Evolutionary conservation across 2,797 vertebrate genomes (phyloP).

Genomic region (Petrocephalus schoutedeni): DNA sequence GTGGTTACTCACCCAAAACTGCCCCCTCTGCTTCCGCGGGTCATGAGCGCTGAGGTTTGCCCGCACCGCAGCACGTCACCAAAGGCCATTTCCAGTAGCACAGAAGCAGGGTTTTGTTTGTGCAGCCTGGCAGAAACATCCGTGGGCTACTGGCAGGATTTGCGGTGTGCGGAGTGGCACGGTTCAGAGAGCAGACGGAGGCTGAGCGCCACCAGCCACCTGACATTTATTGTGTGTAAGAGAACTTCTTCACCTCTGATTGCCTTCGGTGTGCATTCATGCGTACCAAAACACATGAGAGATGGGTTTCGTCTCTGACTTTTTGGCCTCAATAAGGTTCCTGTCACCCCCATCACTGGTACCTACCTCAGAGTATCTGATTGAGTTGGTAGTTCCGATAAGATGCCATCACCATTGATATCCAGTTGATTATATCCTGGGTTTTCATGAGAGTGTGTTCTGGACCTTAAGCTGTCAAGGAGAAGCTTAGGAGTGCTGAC

Average conservation of each 20-base stretch:
- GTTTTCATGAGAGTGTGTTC: background rate
- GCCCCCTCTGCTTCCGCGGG: background rate
- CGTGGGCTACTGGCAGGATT: background rate
- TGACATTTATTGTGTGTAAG: background rate
- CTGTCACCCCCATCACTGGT: background rate
- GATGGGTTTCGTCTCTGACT: background rate
- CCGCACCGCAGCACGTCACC: background rate
- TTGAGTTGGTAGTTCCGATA: background rate
- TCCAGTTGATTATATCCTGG: background rate
- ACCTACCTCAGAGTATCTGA: background rate
- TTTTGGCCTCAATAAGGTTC: background rate
- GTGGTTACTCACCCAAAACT: background rate
- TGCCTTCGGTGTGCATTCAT: conserved; percentile 4
- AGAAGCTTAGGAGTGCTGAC: background rate
- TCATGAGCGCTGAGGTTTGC: background rate
- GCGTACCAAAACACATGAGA: background rate
- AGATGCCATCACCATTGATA: background rate
- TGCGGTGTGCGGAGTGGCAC: too few relatives aligned
- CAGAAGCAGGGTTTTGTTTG: background rate
- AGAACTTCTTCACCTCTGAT: background rate
- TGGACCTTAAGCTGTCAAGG: background rate
- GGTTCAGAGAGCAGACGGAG: background rate
- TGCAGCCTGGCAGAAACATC: background rate
- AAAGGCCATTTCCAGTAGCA: background rate
- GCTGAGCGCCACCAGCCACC: background rate